These are phyloP conservation scores for Didymodactylos carnosus DNA, from an alignment of 2,888 invertebrate species.

Conservation along the genomic window DNA sequence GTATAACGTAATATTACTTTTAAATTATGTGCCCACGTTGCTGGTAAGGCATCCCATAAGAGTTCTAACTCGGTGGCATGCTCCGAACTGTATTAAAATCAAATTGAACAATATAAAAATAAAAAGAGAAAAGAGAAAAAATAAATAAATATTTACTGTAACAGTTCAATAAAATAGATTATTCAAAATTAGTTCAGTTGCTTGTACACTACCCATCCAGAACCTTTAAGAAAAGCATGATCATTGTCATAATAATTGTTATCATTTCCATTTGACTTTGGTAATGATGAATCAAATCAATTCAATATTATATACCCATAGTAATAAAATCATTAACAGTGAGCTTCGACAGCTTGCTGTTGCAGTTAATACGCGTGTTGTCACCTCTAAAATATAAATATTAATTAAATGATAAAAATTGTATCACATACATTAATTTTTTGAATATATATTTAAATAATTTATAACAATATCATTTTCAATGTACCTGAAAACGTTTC, in stretches of 20 bases:
- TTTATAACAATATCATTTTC: background rate
- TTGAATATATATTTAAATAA: background rate
- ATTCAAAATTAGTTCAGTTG: conserved; percentile 98
- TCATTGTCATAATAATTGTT: background rate
- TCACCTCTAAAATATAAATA: conserved; percentile 53
- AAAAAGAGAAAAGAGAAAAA: conserved; percentile 17
- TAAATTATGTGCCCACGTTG: conserved; percentile 73
- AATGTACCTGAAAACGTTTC: conserved; percentile 69
- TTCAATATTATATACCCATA: conserved; percentile 96
- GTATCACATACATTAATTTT: background rate
- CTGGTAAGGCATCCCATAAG: conserved; percentile 81
- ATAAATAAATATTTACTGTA: conserved; percentile 23
- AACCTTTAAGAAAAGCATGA: conserved; percentile 48
- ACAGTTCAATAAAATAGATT: conserved; percentile 94
- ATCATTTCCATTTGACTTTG: background rate
- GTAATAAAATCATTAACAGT: conserved; percentile 70
- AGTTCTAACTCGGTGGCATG: conserved; percentile 86
- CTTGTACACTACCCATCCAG: conserved; percentile 91
- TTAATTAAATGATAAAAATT: background rate
- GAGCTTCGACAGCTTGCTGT: conserved; percentile 73
- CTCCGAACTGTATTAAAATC: conserved; percentile 65
- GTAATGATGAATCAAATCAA: conserved; percentile 60
- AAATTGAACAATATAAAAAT: conserved; percentile 7
- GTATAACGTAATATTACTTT: conserved; percentile 86
- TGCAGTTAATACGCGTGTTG: conserved; percentile 83